Evolutionary conservation across 2,888 invertebrate species (phyloP).

Genomic region (Microplitis manilae): DNA sequence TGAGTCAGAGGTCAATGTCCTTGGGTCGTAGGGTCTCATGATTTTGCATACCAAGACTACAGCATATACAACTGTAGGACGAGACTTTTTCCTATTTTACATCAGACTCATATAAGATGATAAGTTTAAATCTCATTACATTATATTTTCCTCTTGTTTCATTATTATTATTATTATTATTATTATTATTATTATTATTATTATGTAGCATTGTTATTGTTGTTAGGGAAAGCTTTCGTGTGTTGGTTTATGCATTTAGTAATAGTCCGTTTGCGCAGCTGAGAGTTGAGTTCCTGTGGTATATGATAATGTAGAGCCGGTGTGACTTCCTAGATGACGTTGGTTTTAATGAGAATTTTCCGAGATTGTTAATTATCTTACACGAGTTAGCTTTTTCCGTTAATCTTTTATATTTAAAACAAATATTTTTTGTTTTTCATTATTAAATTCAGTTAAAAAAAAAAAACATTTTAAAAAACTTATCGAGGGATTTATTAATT

Average conservation of each 20-base stretch:
- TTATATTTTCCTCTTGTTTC: background rate
- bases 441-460: no score
- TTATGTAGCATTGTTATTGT: background rate
- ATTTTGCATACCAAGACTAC: background rate
- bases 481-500: no score
- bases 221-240: background rate
- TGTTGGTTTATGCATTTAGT: background rate
- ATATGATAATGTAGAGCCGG: background rate
- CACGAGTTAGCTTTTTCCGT: background rate
- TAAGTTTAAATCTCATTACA: background rate
- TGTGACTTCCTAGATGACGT: background rate
- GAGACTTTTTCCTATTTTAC: background rate
- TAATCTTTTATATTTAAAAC: background rate
- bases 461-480: no score
- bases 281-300: conserved; percentile 15
- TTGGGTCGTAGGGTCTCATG: background rate
- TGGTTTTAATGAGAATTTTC: background rate
- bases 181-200: no score
- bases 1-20: background rate
- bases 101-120: background rate
- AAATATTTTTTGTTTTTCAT: background rate
- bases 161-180: no score
- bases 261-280: conserved; percentile 7
- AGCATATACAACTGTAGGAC: background rate
- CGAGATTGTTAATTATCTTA: background rate